Evolutionary conservation across 2,888 invertebrate species (phyloP), one percentile per base, ranked within the genome.

Genomic region (Megastigmus dorsalis): DNA sequence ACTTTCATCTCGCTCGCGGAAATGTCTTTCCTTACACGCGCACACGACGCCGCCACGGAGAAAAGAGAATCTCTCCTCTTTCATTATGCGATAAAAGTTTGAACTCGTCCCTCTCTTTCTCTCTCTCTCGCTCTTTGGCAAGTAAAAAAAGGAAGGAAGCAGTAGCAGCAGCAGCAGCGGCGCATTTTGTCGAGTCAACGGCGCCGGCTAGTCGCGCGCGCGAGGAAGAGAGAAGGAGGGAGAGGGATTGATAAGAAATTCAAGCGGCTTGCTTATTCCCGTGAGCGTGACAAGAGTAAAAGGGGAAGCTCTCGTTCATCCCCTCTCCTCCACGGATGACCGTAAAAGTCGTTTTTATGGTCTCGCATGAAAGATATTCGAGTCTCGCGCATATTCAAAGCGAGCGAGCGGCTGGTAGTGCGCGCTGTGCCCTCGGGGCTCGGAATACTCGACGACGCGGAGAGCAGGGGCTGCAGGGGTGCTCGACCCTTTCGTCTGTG

Each of bases 291-390:
- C 9, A n/a, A 3, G 52, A 18, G 2, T 33, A 48, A 63, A 50
- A 38, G 23, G 26, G 2, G 4, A 23, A 48, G 48, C 6, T 62
- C 63, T 30, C n/a, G n/a, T 33, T 59, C n/a, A 2, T 7, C 28
- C 5, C 6, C n/a, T 10, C n/a, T 43, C 5, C 6, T n/a, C 15
- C 6, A 5, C 13, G 33, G 74, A 71, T 77, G 77, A 77, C 75
- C 75, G 74, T 76, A 79, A 79, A 78, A 79, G 78, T 75, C 74
- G 70, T 72, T 78, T n/a, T 77, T 77, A 77, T 69, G 76, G 70
- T 71, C 57, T 38, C 59, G 52, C 28, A 9, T 13, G 26, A 43
- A 43, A 48, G 43, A 36, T 18, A 74, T 74, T 63, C 28, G 26
- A 67, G 45, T 55, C 38, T 33, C 41, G 63, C 60, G 74, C 76